A percentile compares a stretch with the other conserved stretches of the same genome.
Evolutionary conservation across 2,888 invertebrate species (phyloP).

Genomic region (Helleia helle): DNA sequence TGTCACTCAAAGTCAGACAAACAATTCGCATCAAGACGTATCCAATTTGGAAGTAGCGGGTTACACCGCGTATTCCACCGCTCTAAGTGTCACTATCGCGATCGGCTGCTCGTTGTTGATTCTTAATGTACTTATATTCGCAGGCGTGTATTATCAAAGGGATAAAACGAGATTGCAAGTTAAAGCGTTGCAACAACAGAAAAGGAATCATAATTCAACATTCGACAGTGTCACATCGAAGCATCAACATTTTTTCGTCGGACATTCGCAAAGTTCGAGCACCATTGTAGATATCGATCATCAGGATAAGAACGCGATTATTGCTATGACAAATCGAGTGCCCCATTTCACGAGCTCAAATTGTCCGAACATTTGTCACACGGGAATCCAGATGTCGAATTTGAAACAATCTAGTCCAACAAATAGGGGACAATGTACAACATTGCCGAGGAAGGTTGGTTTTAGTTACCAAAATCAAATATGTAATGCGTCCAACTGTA

Average conservation of each 20-base stretch:
- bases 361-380: slow-evolving; percentile 74
- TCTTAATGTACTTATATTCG: slow-evolving; percentile 86
- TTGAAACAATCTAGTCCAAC: slow-evolving; percentile 56
- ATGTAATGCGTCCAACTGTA: slow-evolving; percentile 65
- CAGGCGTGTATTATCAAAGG: slow-evolving; percentile 87
- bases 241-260: slow-evolving; percentile 85
- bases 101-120: slow-evolving; percentile 87
- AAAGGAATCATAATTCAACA: slow-evolving; percentile 73
- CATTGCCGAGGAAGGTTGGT: slow-evolving; percentile 64
- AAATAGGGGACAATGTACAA: slow-evolving; percentile 61
- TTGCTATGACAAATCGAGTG: slow-evolving; percentile 64
- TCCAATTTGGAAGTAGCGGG: slow-evolving; percentile 87
- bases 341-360: slow-evolving; percentile 63
- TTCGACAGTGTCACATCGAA: slow-evolving; percentile 77
- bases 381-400: slow-evolving; percentile 73
- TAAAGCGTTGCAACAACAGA: slow-evolving; percentile 81
- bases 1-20: slow-evolving; percentile 59
- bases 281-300: slow-evolving; percentile 90
- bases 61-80: slow-evolving; percentile 83
- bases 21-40: slow-evolving; percentile 82
- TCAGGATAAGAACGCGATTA: slow-evolving; percentile 76
- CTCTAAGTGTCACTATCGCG: slow-evolving; percentile 84
- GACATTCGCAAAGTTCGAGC: slow-evolving; percentile 85
- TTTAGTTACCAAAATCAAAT: slow-evolving; percentile 62
- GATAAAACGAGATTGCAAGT: slow-evolving; percentile 86